Evolutionary conservation across 2,797 vertebrate genomes (phyloP), one percentile per base, ranked within the genome.

Genomic region (Hirundo rustica): DNA sequence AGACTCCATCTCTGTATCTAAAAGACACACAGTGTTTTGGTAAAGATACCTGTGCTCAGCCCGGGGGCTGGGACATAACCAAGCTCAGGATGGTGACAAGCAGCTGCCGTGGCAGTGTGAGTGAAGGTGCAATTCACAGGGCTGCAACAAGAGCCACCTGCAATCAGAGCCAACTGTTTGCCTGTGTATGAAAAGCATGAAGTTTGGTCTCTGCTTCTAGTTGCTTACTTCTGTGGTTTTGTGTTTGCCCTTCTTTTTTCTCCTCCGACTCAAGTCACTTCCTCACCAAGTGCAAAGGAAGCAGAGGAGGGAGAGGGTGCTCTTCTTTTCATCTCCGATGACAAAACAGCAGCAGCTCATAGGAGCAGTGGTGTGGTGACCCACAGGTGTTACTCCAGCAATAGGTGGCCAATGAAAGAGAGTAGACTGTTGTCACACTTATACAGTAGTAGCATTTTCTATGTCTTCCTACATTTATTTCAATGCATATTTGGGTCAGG

Each of bases 241-340:
- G 16, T 78, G 75, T 85, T 91, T 88, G 58, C 73, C 76, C 53
- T 79, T 67, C 80, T 87, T 91, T 91, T 75, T 32, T 91, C 26
- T 71, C 84, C 84, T 95, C 88, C 86, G 61, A 74, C 84, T 91
- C 78, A 74, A 61, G 66, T 76, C 2, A 3, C 53, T 88, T 90
- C 71, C 71, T 93, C 8, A 2, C 44, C 38, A 45, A 83, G 36
- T 4, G 19, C 53, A 57, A 71, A 85, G 44, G 75, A 91, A 77
- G 40, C 8, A 4, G 61, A 87, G 47, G 3, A 19, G 29, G 74
- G 30, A 94, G 74, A 61, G 40, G 38, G n/a, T 67, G 68, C 70
- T 81, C 29, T 60, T 50, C 29, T 60, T 75, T 48, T 66, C n/a
- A 34, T 13, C 57, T 76, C 65, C 2, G 0, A 11, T 54, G 70